Conservation (phyloP, 2,797 vertebrate species). For the Aphelocoma californica region DNA sequence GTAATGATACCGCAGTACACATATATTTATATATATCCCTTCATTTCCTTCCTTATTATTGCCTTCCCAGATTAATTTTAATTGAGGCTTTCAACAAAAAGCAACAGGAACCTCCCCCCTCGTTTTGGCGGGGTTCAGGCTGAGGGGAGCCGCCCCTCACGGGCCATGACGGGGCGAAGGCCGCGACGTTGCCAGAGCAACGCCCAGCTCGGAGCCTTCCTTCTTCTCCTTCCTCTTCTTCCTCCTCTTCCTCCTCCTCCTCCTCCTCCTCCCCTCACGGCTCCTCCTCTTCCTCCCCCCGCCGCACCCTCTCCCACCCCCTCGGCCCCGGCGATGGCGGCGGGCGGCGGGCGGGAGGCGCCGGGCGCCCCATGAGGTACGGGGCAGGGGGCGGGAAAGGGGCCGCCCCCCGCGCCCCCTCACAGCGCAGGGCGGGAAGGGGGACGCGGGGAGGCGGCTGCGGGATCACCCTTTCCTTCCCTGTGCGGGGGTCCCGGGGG, state of each 20-base stretch:
- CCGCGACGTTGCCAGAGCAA: background rate
- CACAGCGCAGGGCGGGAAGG: background rate
- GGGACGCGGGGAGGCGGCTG: background rate
- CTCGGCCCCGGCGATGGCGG: background rate
- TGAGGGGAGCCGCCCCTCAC: background rate
- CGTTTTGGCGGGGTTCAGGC: background rate
- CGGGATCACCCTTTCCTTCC: background rate
- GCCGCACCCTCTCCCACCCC: background rate
- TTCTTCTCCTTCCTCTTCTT: background rate
- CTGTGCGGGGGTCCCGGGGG: background rate
- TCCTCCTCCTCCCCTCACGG: background rate
- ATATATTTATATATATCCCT: background rate
- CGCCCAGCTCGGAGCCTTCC: background rate
- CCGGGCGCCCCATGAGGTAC: constrained; percentile 60
- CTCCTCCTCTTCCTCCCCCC: constrained; percentile 59
- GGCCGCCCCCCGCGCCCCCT: background rate
- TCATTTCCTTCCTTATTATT: background rate
- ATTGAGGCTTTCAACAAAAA: background rate
- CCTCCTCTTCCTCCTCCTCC: background rate
- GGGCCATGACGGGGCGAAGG: background rate
- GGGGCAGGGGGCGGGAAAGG: background rate
- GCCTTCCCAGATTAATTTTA: background rate
- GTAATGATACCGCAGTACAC: background rate
- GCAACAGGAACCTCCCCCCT: background rate
- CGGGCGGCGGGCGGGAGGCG: constrained; percentile 74